Percentiles rank a stretch among this genome's conserved stretches.
Conservation (phyloP, 2,888 invertebrate genomes). For the Caenorhabditis sp. region DNA sequence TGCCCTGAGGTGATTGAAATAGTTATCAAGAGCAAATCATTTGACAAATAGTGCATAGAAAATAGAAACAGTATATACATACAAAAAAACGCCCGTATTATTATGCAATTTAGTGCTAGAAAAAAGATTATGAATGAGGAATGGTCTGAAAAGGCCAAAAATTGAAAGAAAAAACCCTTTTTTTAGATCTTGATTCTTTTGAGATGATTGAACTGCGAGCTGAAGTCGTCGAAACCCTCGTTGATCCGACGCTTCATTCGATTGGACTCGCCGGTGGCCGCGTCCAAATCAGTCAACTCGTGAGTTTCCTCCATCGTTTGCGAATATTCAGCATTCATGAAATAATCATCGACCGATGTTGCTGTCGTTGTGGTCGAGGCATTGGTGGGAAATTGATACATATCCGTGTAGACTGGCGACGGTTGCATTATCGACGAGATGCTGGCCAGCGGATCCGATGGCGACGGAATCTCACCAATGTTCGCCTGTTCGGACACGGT, state of each 20-base stretch:
- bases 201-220: conserved; percentile 20
- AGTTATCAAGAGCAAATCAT: neutral
- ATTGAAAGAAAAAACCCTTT: neutral
- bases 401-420: neutral
- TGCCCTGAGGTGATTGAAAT: neutral
- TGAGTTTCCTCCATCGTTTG: conserved; percentile 19
- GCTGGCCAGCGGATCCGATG: conserved; percentile 32
- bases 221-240: conserved; percentile 35
- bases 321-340: conserved; percentile 13
- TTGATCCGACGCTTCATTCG: conserved; percentile 26
- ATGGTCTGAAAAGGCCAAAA: neutral
- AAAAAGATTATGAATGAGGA: neutral
- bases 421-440: conserved; percentile 21
- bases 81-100: neutral
- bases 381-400: neutral
- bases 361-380: neutral
- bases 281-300: conserved; percentile 37
- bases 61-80: neutral
- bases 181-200: conserved; percentile 38
- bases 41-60: neutral
- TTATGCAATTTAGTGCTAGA: neutral
- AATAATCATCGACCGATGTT: conserved; percentile 9
- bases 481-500: conserved; percentile 40
- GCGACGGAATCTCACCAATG: conserved; percentile 38
- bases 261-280: conserved; percentile 30